These are phyloP conservation scores for Lymantria dispar DNA, from an alignment of 2,888 invertebrate genomes.

Conservation along the genomic window DNA sequence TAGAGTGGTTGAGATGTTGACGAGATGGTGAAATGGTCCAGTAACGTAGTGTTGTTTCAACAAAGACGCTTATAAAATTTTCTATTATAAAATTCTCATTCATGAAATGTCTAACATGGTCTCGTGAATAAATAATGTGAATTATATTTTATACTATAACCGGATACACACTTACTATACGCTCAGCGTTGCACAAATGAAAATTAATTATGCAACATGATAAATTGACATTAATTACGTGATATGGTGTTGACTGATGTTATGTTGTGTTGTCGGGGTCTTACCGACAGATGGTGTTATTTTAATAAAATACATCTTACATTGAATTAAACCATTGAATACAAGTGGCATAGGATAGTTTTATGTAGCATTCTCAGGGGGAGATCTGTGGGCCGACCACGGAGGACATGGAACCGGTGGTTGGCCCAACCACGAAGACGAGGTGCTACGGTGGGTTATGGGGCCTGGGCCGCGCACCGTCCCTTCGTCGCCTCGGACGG, in stretches of 20 bases:
- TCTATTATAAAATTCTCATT: slow-evolving; percentile 43
- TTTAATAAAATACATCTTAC: not conserved
- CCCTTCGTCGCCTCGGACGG: too few relatives aligned
- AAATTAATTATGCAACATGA: slow-evolving; percentile 70
- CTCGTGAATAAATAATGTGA: slow-evolving; percentile 62
- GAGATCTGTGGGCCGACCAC: too few relatives aligned
- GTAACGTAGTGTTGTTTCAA: not conserved
- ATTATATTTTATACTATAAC: slow-evolving; percentile 54
- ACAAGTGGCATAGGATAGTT: too few relatives aligned
- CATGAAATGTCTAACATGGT: slow-evolving; percentile 53
- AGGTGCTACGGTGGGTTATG: too few relatives aligned
- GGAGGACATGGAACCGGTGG: too few relatives aligned
- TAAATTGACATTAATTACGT: slow-evolving; percentile 71
- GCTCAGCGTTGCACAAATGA: slow-evolving; percentile 52
- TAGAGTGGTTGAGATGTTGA: too few relatives aligned
- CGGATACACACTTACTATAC: slow-evolving; percentile 42
- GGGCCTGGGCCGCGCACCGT: too few relatives aligned
- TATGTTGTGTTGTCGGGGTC: slow-evolving; percentile 14
- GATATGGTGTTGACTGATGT: slow-evolving; percentile 38
- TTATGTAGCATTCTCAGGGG: too few relatives aligned
- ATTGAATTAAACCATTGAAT: too few relatives aligned
- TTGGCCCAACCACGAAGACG: too few relatives aligned
- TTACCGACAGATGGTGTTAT: slow-evolving; percentile 4
- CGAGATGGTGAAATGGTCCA: too few relatives aligned
- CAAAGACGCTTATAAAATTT: not conserved